Base-by-base conservation (phyloP, 2,113 vertebrate genomes). In the Ameiurus melas region DNA sequence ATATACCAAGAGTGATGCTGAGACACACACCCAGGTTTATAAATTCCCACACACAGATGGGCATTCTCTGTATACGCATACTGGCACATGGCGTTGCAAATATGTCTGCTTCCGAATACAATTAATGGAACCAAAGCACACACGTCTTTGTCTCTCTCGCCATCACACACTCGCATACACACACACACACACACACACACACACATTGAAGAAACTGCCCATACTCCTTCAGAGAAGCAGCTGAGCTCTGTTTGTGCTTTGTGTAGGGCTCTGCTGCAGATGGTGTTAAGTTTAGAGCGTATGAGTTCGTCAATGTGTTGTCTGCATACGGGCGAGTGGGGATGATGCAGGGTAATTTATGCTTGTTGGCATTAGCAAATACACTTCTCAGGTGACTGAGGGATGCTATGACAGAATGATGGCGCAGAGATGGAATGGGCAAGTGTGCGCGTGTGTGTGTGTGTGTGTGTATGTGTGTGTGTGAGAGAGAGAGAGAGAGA, bases 391-490 rank as follows among this genome's bases (percentile, higher is more conserved):
- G 79, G 77, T 86, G 82, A 90, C 73, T 71, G 87, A 89, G 82
- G 71, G 87, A 91, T 89, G 87, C 85, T 85, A 91, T 90, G 85
- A 89, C 89, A 87, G 85, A 89, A 89, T 91, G 89, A 91, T 87
- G 58, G 86, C 87, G 87, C 89, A 55, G 71, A 87, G 86, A 91
- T 93, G 89, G 94, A 94, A 94, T 94, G 43, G 87, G 85, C 90
- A 92, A 78, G 73, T 82, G n/a, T 39, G 83, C 75, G 60, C 84
- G 79, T 89, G 87, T 81, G 83, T 85, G 86, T 68, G 85, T 75
- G 82, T 53, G 83, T 58, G 73, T 81, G n/a, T 39, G 83, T 84
- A 53, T 86, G 79, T 89, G 87, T 81, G 85, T 83, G 86, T 58
- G 85, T 75, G 82, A 39, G 83, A 60, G 78, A 60, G 68, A 70